Percentiles rank a stretch among this genome's conserved stretches.
phyloP scores from a whole-genome alignment of 2,113 vertebrate species.

The Microtus oregoni region DNA sequence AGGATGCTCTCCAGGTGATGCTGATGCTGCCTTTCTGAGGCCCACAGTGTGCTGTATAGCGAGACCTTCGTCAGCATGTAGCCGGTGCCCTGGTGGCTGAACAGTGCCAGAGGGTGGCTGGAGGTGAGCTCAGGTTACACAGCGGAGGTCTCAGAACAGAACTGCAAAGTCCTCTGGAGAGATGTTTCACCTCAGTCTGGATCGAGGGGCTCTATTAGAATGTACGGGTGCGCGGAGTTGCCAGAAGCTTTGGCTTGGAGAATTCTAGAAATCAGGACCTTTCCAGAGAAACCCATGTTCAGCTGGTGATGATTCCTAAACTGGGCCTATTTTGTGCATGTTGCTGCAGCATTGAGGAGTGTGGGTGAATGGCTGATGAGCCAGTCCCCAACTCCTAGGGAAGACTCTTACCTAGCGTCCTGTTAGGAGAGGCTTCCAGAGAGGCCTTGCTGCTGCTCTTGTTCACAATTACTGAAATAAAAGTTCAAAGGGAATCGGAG shows the following conservation, averaged over 20 bases:
- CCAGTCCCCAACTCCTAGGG: background rate
- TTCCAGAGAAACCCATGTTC: slow-evolving; percentile 23
- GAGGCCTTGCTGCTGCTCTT: slow-evolving; percentile 3
- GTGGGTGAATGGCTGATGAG: background rate
- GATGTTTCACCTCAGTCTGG: background rate
- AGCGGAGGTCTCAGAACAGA: background rate
- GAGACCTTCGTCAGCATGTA: slow-evolving; percentile 13
- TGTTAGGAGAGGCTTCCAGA: background rate
- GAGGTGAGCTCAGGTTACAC: slow-evolving; percentile 53
- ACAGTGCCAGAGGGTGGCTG: background rate
- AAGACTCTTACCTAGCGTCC: background rate
- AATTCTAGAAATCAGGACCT: slow-evolving; percentile 32
- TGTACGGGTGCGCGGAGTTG: background rate
- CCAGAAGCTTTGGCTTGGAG: background rate
- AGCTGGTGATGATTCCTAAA: slow-evolving; percentile 21
- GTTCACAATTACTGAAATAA: background rate
- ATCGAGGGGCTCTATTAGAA: background rate
- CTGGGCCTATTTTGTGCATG: background rate
- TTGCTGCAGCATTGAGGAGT: background rate
- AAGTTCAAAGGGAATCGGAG: slow-evolving; percentile 14
- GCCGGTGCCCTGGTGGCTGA: slow-evolving; percentile 15
- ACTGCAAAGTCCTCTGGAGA: slow-evolving; percentile 46
- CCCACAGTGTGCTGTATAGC: background rate
- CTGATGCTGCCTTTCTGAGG: background rate
- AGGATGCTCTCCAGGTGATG: background rate